A percentile compares a stretch with the other conserved stretches of the same genome.
Conservation (phyloP, 2,113 vertebrate species). For the Sapayoa aenigma region DNA sequence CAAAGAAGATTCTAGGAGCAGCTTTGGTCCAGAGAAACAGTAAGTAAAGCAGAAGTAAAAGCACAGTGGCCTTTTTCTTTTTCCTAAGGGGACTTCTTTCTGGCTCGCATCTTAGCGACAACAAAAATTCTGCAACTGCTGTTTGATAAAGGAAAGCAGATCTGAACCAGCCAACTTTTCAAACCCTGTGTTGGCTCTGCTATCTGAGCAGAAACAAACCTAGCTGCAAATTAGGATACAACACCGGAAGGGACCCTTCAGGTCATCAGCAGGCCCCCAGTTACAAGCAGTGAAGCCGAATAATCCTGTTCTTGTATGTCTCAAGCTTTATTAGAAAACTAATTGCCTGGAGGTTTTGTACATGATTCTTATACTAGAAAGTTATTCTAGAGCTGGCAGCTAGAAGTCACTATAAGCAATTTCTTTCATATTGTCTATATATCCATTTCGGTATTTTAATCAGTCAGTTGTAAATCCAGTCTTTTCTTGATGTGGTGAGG, state of each 20-base stretch:
- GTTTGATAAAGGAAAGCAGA: conserved; percentile 18
- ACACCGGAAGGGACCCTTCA: neutral
- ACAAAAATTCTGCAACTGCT: conserved; percentile 3
- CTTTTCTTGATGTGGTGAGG: neutral
- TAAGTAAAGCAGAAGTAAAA: conserved; percentile 15
- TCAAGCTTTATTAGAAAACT: conserved; percentile 42
- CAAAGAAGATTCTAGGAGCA: neutral
- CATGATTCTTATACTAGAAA: neutral
- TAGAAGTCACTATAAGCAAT: conserved; percentile 14
- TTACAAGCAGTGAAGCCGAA: neutral
- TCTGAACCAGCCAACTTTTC: conserved; percentile 16
- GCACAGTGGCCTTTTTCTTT: neutral
- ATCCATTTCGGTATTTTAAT: neutral
- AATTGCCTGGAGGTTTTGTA: conserved; percentile 39
- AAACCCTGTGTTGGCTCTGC: conserved; percentile 1
- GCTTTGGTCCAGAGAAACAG: neutral
- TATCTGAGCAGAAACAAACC: conserved; percentile 33
- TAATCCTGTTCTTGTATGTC: conserved; percentile 19
- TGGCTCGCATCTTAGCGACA: neutral
- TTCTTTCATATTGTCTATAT: neutral
- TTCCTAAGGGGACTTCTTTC: neutral
- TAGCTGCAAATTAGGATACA: conserved; percentile 6
- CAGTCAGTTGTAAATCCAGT: neutral
- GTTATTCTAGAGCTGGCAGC: conserved; percentile 16
- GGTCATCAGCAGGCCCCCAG: conserved; percentile 17